These are phyloP conservation scores for Heterotilapia buettikoferi DNA, from an alignment of 2,113 vertebrate genomes.

Conservation along the genomic window DNA sequence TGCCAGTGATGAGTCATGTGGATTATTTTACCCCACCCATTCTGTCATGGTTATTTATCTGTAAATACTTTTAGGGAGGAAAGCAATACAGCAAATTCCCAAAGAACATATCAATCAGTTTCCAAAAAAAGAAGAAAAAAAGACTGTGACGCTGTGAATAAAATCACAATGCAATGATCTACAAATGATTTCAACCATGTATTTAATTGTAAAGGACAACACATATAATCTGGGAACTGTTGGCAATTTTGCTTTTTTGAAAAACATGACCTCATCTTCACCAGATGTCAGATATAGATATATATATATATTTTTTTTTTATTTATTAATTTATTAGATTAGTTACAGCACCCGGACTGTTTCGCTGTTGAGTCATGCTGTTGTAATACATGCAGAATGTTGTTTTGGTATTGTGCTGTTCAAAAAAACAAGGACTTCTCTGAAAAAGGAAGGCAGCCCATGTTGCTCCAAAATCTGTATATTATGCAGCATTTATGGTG, in stretches of 20 bases:
- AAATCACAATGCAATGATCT: not conserved
- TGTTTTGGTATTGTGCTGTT: not conserved
- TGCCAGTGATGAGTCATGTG: conserved; percentile 31
- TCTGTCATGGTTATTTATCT: not conserved
- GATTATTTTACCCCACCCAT: conserved; percentile 5
- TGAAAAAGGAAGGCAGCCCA: not conserved
- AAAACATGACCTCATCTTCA: not conserved
- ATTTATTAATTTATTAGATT: too few species aligned
- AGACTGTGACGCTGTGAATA: not conserved
- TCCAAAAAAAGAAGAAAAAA: not conserved
- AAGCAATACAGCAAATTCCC: not conserved
- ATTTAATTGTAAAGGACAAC: not conserved
- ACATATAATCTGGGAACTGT: not conserved
- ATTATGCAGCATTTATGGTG: not conserved
- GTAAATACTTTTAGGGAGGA: not conserved
- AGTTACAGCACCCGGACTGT: not conserved
- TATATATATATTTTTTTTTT: accelerated
- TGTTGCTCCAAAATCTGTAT: not conserved
- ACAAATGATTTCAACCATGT: not conserved
- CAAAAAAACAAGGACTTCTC: not conserved
- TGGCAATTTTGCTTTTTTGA: not conserved
- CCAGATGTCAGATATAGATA: not conserved
- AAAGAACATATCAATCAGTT: not conserved
- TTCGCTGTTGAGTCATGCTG: not conserved
- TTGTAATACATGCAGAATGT: not conserved